Evolutionary conservation across 1,140 invertebrate species (phyloP), one percentile per base, ranked within the genome.

Genomic region (Drosophila pruinosa): DNA sequence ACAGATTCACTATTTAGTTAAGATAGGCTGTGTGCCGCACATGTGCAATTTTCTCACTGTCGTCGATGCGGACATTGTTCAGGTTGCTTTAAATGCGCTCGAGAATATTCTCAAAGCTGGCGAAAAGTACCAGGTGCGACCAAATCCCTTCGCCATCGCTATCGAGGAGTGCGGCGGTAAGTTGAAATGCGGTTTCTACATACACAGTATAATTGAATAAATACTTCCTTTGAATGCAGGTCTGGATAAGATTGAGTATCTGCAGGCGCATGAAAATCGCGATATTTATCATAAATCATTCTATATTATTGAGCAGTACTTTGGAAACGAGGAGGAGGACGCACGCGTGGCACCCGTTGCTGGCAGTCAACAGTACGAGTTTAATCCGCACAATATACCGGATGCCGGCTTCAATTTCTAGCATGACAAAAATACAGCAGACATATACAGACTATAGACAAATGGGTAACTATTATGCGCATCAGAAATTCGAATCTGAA

Each of bases 161-260:
- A 96, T 99, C 71, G 98, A 99, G 92, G 97, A 99, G 93, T 99
- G 98, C 89, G 98, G 96, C 92, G 98, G 98, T 98, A 94, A 93
- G 92, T 64, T 4, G 1, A 22, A 36, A n/a, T 38, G 0, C 10
- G n/a, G n/a, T n/a, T n/a, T n/a, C n/a, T n/a, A n/a, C n/a, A n/a
- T n/a, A n/a, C 2, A 21, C 1, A 19, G 3, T 2, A 36, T 14
- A 12, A 41, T 1, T 28, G 21, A 1, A 48, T 3, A 7, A 8
- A 7, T 43, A 52, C 58, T 34, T 10, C 53, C 15, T n/a, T 43
- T 31, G 12, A 36, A 41, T 81, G 62, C 78, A 97, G 98, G 98
- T 81, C 92, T 99, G 81, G 98, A 99, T 85, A 99, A 99, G 93
- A 99, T 99, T 67, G 98, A 99, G 92, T 98, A 97, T 91, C 93